Conservation (phyloP, 2,113 vertebrate genomes). For the Merops nubicus region DNA sequence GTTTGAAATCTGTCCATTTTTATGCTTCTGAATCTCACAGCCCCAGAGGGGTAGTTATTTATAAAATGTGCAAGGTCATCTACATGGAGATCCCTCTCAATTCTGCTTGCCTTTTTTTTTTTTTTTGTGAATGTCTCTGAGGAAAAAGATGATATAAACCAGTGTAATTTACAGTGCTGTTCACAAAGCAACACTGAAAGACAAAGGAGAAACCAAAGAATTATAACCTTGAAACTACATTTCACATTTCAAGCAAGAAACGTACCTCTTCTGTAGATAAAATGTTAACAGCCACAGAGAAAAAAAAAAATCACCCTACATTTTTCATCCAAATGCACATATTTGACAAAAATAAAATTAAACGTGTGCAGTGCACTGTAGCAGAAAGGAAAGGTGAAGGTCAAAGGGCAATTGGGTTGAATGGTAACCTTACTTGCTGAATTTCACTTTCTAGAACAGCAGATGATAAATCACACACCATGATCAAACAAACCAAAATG, state of each 20-base stretch:
- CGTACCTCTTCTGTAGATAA: background rate
- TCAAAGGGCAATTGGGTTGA: background rate
- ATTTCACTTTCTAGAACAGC: background rate
- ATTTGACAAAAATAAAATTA: constrained; percentile 4
- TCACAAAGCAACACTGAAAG: background rate
- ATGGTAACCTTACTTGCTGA: background rate
- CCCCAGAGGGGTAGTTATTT: background rate
- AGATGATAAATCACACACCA: background rate
- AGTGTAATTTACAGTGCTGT: background rate
- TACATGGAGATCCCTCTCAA: background rate
- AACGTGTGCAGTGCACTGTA: background rate
- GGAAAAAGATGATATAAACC: background rate
- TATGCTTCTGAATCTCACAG: background rate
- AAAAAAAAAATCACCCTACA: background rate
- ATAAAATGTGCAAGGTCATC: background rate
- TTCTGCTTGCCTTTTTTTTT: background rate
- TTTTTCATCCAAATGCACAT: background rate
- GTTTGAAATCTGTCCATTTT: background rate
- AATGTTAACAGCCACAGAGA: background rate
- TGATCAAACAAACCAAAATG: background rate
- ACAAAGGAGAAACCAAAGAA: background rate
- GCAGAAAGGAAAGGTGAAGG: background rate
- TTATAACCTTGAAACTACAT: background rate
- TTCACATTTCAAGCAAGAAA: background rate
- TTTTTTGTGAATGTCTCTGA: background rate